Evolutionary conservation across 1,140 invertebrate genomes (phyloP), one percentile per base, ranked within the genome.

Genomic region (Dendroctonus ponderosae): DNA sequence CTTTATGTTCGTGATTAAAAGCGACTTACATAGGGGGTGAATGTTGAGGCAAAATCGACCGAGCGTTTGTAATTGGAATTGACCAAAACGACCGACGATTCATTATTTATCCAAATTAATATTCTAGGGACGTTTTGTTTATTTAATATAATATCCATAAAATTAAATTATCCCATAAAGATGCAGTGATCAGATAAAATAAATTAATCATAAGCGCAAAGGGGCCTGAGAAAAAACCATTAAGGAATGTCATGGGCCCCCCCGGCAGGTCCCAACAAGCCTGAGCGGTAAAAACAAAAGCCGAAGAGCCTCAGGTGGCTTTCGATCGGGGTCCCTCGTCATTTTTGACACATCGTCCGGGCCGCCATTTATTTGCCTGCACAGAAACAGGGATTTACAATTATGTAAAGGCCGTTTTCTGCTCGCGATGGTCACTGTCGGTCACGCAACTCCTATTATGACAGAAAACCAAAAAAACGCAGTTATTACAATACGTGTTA

Each of bases 111-210:
- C 54, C 40, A 7, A n/a, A 43, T 43, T 43, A 58, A 14, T 42
- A 46, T 44, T 15, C 26, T 11, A 15, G 48, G 8, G 48, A 50
- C 44, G 46, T 61, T 63, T 63, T 54, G 51, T 63, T 63, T 63
- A 54, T 63, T 56, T 48, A 63, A 63, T 63, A 63, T 63, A 54
- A 63, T 54, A 42, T 54, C 51, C 52, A 63, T 63, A 63, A 63
- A 63, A 63, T 63, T 63, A 63, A 63, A 63, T 63, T 63, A 63
- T 53, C 40, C 62, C 62, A 56, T 63, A 63, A 63, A 63, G 62
- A 63, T 63, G 40, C 62, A 52, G 62, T 40, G 62, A 56, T 37
- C 62, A 63, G 62, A 63, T 63, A 63, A 63, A 56, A 56, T 54
- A 56, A 63, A 63, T 63, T 63, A 63, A 63, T 63, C 62, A 63